Conservation (phyloP, 2,888 invertebrate species). For the Eristalis pertinax region DNA sequence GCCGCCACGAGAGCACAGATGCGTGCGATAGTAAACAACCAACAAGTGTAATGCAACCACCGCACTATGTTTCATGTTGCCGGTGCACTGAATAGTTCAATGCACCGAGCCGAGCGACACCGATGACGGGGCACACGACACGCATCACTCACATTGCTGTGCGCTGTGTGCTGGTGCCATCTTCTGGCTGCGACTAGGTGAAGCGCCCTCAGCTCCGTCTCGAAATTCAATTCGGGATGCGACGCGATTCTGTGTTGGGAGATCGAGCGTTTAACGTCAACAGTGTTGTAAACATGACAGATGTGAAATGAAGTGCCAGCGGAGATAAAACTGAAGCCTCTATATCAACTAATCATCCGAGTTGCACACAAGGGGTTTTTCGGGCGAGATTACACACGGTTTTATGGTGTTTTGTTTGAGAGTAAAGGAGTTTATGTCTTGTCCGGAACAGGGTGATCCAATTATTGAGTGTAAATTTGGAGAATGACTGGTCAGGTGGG, state of each 20-base stretch:
- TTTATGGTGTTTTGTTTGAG: not conserved
- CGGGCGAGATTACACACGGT: not conserved
- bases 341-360: constrained; percentile 21
- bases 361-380: constrained; percentile 3
- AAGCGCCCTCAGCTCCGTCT: constrained; percentile 8
- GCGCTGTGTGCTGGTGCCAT: not conserved
- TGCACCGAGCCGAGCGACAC: constrained; percentile 24
- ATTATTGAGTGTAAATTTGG: not conserved
- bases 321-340: constrained; percentile 8
- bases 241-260: constrained; percentile 28
- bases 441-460: not conserved
- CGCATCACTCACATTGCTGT: constrained; percentile 18
- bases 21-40: constrained; percentile 56
- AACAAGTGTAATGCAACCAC: constrained; percentile 68
- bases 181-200: constrained; percentile 1
- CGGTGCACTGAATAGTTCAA: constrained; percentile 55
- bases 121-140: constrained; percentile 47
- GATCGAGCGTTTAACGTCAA: constrained; percentile 42
- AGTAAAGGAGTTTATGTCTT: not conserved
- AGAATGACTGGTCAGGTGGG: not conserved
- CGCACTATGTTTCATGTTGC: constrained; percentile 63
- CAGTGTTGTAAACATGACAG: constrained; percentile 52
- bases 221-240: not conserved
- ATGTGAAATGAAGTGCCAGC: constrained; percentile 37
- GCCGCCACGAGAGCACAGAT: constrained; percentile 11